phyloP scores from a whole-genome alignment of 2,797 vertebrate genomes.

The Toxotes lorentzi region DNA sequence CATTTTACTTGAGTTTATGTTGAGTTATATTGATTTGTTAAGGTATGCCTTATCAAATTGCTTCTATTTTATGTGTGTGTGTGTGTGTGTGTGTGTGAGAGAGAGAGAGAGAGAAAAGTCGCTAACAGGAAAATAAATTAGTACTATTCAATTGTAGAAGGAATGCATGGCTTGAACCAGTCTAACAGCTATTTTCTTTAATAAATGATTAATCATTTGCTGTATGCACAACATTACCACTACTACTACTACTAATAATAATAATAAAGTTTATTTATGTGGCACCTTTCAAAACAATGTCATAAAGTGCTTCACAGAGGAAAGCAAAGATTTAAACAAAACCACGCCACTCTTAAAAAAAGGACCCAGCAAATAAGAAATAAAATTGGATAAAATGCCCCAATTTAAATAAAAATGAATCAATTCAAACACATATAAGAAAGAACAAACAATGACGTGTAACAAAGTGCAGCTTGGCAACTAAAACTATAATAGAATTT shows the following conservation, averaged over 20 bases:
- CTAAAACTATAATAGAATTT: no score
- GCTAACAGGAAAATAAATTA: no score
- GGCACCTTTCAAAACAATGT: no score
- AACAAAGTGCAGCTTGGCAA: no score
- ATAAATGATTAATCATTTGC: not conserved
- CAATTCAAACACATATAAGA: not conserved
- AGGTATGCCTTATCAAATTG: not conserved
- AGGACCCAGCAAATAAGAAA: not conserved
- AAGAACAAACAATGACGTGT: no score
- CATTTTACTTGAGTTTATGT: not conserved
- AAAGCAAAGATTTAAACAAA: no score
- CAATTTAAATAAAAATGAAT: not conserved
- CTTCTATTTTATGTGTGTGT: not conserved
- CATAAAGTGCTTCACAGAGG: not conserved
- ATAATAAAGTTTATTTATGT: not conserved
- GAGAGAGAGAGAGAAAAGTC: no score
- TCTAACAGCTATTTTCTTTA: not conserved
- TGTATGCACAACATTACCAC: not conserved
- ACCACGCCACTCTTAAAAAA: not conserved
- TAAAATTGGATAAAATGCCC: not conserved
- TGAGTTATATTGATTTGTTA: not conserved
- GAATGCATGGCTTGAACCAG: not conserved
- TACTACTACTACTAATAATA: not conserved
- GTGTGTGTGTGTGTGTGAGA: not conserved
- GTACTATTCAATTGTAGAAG: not conserved